phyloP scores from a whole-genome alignment of 2,888 invertebrate genomes.

The Tinea pellionella region DNA sequence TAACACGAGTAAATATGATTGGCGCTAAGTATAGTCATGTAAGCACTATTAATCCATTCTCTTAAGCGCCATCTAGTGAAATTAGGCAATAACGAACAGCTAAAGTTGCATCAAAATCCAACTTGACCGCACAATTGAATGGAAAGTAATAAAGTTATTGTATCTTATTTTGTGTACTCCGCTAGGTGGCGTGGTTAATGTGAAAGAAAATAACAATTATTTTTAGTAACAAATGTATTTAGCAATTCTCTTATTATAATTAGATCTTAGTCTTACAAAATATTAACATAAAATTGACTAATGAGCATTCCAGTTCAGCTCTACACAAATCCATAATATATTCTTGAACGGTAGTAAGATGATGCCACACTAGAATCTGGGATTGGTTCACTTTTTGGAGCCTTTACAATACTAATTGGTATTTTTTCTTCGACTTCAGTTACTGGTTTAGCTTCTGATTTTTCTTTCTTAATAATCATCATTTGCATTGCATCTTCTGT shows the following conservation, averaged over 20 bases:
- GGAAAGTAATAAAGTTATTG: not conserved
- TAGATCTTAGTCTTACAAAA: not conserved
- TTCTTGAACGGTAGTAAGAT: conserved; percentile 49
- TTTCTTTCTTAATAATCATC: conserved; percentile 25
- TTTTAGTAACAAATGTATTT: not conserved
- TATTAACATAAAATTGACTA: not conserved
- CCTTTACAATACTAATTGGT: conserved; percentile 21
- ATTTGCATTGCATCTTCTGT: conserved; percentile 2
- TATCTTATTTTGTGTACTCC: not conserved
- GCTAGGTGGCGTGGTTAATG: not conserved
- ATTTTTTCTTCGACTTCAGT: conserved; percentile 21
- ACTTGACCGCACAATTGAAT: not conserved
- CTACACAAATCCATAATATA: conserved; percentile 25
- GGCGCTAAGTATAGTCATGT: too few species aligned
- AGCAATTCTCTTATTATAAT: not conserved
- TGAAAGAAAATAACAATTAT: not conserved
- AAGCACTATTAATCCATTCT: too few species aligned
- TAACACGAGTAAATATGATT: too few species aligned
- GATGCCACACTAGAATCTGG: conserved; percentile 51
- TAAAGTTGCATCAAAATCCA: not conserved
- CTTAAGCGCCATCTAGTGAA: not conserved
- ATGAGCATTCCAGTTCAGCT: not conserved
- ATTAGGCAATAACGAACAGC: not conserved
- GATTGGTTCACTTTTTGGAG: conserved; percentile 24
- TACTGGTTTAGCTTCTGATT: conserved; percentile 21